These are phyloP conservation scores for Sebastiscus albofasciatus DNA, from an alignment of 2,797 vertebrate species.

Conservation along the genomic window DNA sequence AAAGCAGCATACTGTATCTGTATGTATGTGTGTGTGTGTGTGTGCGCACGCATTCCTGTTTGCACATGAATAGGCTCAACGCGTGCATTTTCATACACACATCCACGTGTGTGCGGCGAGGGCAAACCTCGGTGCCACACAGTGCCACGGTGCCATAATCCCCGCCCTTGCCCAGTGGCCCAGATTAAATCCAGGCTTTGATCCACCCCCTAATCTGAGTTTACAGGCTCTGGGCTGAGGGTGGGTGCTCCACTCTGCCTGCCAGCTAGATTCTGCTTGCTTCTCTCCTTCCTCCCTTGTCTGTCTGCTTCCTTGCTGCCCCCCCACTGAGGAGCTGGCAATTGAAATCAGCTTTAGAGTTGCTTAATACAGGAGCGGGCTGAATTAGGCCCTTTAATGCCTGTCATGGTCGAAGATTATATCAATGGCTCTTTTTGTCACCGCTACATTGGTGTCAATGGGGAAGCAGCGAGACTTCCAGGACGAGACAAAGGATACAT, in stretches of 20 bases:
- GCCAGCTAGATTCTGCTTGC: slow-evolving; percentile 79
- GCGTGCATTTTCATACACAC: slow-evolving; percentile 34
- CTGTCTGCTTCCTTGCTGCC: slow-evolving; percentile 67
- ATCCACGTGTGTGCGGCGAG: slow-evolving; percentile 59
- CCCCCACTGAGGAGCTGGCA: slow-evolving; percentile 76
- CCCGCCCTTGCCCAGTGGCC: slow-evolving; percentile 84
- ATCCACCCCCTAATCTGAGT: slow-evolving; percentile 88
- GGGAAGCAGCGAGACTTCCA: slow-evolving; percentile 63
- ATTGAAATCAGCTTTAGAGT: slow-evolving; percentile 83
- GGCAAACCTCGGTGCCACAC: slow-evolving; percentile 75
- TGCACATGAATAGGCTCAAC: slow-evolving; percentile 44
- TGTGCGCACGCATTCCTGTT: slow-evolving; percentile 2
- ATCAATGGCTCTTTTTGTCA: slow-evolving; percentile 78
- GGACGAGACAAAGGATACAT: slow-evolving; percentile 64
- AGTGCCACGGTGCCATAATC: slow-evolving; percentile 79
- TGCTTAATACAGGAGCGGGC: slow-evolving; percentile 81
- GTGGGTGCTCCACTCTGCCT: slow-evolving; percentile 80
- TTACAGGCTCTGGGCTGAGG: slow-evolving; percentile 84
- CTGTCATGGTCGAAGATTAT: slow-evolving; percentile 80
- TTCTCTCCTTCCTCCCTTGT: slow-evolving; percentile 73
- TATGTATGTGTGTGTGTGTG: slow-evolving; percentile 1
- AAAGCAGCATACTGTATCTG: slow-evolving; percentile 15
- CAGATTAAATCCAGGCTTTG: slow-evolving; percentile 87
- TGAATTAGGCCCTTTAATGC: slow-evolving; percentile 83
- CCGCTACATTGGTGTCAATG: slow-evolving; percentile 68